Base-by-base conservation (phyloP, 1,140 invertebrate genomes). In the Pachypsylla venusta region DNA sequence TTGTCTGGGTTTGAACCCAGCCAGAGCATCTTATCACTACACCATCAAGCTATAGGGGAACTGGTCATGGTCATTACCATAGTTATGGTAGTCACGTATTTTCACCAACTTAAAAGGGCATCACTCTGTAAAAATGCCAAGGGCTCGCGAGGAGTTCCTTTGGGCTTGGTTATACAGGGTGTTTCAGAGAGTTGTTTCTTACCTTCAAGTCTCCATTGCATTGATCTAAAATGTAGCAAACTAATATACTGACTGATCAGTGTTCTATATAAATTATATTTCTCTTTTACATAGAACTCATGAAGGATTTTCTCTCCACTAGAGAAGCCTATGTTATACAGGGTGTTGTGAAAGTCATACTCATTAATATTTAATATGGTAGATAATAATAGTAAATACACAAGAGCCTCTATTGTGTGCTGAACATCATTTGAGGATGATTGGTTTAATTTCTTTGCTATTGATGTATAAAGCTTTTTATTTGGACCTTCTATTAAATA, bases 261-360 rank as follows among this genome's bases (percentile, higher is more conserved):
- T 48, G 42, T 48, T 22, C 16, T 5, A 48, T 48, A 48, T n/a
- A 48, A 48, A 22, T 48, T 48, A 22, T 48, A 48, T 22, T 48
- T 48, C 42, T 48, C 42, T 48, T 19, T n/a, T 48, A 22, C 22
- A 22, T 48, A 48, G 42, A 48, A 48, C 16, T 19, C 42, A 19
- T 48, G 22, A 3, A 48, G n/a, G 22, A 48, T 48, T n/a, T 48
- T 48, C 16, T 48, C 42, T 3, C 22, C 42, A n/a, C 22, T n/a
- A 5, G 42, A 19, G 42, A 48, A 48, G 16, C 42, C 42, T 22
- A 48, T 48, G 42, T 48, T 4, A n/a, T 48, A 48, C 16, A 48
- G 42, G 5, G 42, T 48, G 42, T 48, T 48, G 22, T 22, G 22
- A 48, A 48, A 48, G 42, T 48, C 42, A 48, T 48, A 48, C 42